These are phyloP conservation scores for Drosophila subpulchrella DNA, from an alignment of 1,140 invertebrate genomes.

Conservation along the genomic window DNA sequence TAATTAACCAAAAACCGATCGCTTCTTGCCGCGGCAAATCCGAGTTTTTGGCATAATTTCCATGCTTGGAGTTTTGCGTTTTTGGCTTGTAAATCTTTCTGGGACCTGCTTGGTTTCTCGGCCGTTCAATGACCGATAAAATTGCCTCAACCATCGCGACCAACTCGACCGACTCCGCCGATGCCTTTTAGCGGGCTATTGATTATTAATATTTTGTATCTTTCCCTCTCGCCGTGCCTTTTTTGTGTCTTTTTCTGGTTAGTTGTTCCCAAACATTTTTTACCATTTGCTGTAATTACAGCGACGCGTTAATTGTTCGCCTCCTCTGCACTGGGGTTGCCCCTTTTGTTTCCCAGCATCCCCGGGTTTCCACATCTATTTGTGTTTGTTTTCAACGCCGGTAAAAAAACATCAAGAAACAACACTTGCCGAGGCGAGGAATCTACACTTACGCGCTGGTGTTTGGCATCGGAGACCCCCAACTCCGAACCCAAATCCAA, in stretches of 20 bases:
- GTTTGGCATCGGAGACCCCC: slow-evolving; percentile 15
- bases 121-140: slow-evolving; percentile 80
- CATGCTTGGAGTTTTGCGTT: slow-evolving; percentile 8
- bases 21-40: slow-evolving; percentile 54
- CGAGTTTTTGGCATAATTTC: slow-evolving; percentile 48
- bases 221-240: slow-evolving; percentile 3
- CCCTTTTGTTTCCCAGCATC: slow-evolving; percentile 30
- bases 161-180: slow-evolving; percentile 41
- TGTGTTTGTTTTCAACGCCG: slow-evolving; percentile 67
- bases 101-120: slow-evolving; percentile 2
- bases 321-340: slow-evolving; percentile 60
- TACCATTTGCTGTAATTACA: slow-evolving; percentile 73
- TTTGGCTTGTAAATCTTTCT: slow-evolving; percentile 31
- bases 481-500: slow-evolving; percentile 10
- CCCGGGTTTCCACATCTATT: slow-evolving; percentile 55
- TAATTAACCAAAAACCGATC: slow-evolving; percentile 80
- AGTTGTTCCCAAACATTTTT: slow-evolving; percentile 60
- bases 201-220: slow-evolving; percentile 75
- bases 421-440: slow-evolving; percentile 62
- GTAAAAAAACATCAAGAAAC: slow-evolving; percentile 37
- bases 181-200: slow-evolving; percentile 78
- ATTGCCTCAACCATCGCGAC: slow-evolving; percentile 63
- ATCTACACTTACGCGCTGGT: slow-evolving; percentile 74
- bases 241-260: slow-evolving; percentile 36
- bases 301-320: slow-evolving; percentile 76